Evolutionary conservation across 2,888 invertebrate species (phyloP).

Genomic region (Cetonia aurata): DNA sequence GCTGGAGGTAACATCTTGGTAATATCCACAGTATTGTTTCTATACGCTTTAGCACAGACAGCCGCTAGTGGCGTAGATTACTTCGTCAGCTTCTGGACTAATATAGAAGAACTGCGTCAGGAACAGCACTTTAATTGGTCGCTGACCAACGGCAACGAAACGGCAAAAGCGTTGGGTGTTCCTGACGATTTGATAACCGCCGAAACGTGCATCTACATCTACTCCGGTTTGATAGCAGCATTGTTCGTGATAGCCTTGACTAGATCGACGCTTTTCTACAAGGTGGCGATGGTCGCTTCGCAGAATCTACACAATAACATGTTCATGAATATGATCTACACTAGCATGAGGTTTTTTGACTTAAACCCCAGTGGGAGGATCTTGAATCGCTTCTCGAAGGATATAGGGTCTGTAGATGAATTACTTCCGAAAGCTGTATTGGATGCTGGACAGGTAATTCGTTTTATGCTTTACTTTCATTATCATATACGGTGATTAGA

Average conservation of each 20-base stretch:
- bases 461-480: no score
- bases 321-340: conserved; percentile 72
- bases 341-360: conserved; percentile 82
- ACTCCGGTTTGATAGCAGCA: conserved; percentile 69
- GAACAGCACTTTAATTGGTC: background rate
- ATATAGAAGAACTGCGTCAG: conserved; percentile 57
- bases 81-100: conserved; percentile 80
- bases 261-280: conserved; percentile 75
- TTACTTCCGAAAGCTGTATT: conserved; percentile 75
- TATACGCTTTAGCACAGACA: conserved; percentile 73
- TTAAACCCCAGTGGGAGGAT: conserved; percentile 86
- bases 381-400: conserved; percentile 85
- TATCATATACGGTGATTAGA: background rate
- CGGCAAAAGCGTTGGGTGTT: background rate
- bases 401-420: conserved; percentile 85
- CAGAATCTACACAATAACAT: conserved; percentile 78
- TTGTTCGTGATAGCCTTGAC: conserved; percentile 72
- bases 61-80: conserved; percentile 78
- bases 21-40: conserved; percentile 67
- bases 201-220: conserved; percentile 73
- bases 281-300: conserved; percentile 75
- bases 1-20: conserved; percentile 70
- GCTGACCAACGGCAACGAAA: conserved; percentile 22
- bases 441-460: conserved; percentile 70
- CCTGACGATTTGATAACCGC: conserved; percentile 52